Base-by-base conservation (phyloP, 2,797 vertebrate species). In the Phoebastria nigripes region DNA sequence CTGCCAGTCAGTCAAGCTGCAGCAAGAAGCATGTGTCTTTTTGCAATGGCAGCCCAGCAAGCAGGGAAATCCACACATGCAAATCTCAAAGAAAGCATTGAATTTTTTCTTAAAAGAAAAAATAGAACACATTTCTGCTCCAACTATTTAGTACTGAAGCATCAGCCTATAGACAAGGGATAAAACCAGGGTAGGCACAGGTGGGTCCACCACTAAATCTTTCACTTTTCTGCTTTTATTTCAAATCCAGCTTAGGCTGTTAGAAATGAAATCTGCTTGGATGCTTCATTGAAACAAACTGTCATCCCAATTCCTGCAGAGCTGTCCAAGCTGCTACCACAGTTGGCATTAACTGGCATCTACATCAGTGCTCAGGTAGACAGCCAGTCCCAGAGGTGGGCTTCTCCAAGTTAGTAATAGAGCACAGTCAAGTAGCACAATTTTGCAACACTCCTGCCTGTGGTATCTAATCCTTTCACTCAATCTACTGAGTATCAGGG, bases 341-440 rank as follows among this genome's bases (percentile, higher is more conserved):
- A 44, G 62, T 3, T 82, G 63, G 41, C 65, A 85, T 17, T 71
- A 52, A 72, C 73, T 47, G 66, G 58, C n/a, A 51, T 8, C 66
- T 73, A 72, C 25, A 12, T 4, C 56, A 49, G 41, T 6, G 41
- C 67, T 29, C 72, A 80, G 72, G 15, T n/a, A n/a, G 41, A 5
- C 33, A 66, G 63, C 26, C 49, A 31, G 70, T 42, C 59, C 71
- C 93, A 90, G 47, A 44, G 47, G 70, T 42, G 42, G 42, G 17
- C 12, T 91, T n/a, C 71, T 46, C 20, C 63, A 31, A 28, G 55
- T 47, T 37, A 33, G 9, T 7, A 66, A 58, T 2, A 51, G 29
- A 58, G 55, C 46, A 18, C 44, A 71, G 31, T 1, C 0, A 1
- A 59, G 52, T 0, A 73, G n/a, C 12, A 15, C 5, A 2, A 16